Percentiles rank a stretch among this genome's conserved stretches.
These are phyloP conservation scores for Aporrectodea caliginosa DNA, from an alignment of 1,140 invertebrate genomes.

Conservation along the genomic window DNA sequence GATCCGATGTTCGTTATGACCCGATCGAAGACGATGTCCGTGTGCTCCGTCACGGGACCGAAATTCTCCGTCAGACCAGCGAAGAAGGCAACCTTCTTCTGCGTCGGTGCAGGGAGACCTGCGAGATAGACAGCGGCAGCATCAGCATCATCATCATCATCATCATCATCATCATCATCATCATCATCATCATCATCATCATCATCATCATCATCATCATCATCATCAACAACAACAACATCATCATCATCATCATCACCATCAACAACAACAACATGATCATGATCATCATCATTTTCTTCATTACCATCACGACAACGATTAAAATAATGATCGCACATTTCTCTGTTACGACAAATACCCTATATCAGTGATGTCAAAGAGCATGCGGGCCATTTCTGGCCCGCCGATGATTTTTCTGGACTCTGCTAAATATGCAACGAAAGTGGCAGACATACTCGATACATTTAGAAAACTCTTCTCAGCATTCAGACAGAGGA, in stretches of 20 bases:
- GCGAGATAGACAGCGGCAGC: background rate
- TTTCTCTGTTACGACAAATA: too few relatives aligned
- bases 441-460: too few relatives aligned
- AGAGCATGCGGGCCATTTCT: too few relatives aligned
- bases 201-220: conserved; percentile 20
- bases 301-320: background rate
- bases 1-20: conserved; percentile 49
- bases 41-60: conserved; percentile 41
- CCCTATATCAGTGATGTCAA: too few relatives aligned
- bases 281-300: background rate
- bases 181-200: conserved; percentile 31
- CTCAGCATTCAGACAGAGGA: too few relatives aligned
- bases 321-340: background rate
- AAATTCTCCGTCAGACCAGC: conserved; percentile 46
- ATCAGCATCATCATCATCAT: conserved; percentile 26
- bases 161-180: conserved; percentile 27
- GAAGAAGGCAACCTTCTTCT: conserved; percentile 46
- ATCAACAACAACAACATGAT: background rate
- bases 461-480: too few relatives aligned
- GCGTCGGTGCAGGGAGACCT: conserved; percentile 30
- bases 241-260: background rate
- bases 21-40: conserved; percentile 46
- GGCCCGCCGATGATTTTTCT: too few relatives aligned
- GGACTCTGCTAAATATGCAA: too few relatives aligned
- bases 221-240: background rate